Conservation (phyloP, 2,888 invertebrate genomes). For the Phalera bucephala region DNA sequence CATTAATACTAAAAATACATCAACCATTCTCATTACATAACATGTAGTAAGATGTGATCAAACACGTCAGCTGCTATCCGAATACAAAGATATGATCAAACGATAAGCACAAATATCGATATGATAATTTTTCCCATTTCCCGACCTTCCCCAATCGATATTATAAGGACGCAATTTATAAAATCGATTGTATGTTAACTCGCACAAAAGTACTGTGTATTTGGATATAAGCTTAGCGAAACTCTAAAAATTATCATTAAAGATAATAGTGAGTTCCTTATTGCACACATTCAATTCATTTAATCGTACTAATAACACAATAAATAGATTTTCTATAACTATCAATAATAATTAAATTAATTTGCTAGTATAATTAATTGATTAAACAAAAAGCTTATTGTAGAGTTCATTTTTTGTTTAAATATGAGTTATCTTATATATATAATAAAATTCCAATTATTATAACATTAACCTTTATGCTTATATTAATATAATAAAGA, state of each 20-base stretch:
- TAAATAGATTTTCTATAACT: too few relatives aligned
- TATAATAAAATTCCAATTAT: too few relatives aligned
- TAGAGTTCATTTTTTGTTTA: too few relatives aligned
- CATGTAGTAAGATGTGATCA: slow-evolving; percentile 54
- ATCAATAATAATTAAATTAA: too few relatives aligned
- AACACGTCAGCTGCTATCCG: slow-evolving; percentile 6
- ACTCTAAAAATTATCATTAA: slow-evolving; percentile 48
- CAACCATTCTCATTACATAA: slow-evolving; percentile 57
- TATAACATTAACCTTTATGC: too few relatives aligned
- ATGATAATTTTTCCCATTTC: not conserved
- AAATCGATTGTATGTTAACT: slow-evolving; percentile 2
- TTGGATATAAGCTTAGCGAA: slow-evolving; percentile 23
- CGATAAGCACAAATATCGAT: too few relatives aligned
- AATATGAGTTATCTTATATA: too few relatives aligned
- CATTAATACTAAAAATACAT: slow-evolving; percentile 15
- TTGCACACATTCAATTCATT: slow-evolving; percentile 5
- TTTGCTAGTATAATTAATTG: too few relatives aligned
- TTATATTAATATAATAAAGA: too few relatives aligned
- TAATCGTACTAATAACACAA: too few relatives aligned
- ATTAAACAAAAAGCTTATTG: too few relatives aligned
- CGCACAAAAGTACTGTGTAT: slow-evolving; percentile 7
- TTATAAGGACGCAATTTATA: slow-evolving; percentile 1
- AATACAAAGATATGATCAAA: slow-evolving; percentile 7
- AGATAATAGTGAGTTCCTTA: slow-evolving; percentile 49
- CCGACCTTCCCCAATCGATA: not conserved